Evolutionary conservation across 64 coral and sea anemone species (phyloP).

Genomic region (Stylophora pistillata): DNA sequence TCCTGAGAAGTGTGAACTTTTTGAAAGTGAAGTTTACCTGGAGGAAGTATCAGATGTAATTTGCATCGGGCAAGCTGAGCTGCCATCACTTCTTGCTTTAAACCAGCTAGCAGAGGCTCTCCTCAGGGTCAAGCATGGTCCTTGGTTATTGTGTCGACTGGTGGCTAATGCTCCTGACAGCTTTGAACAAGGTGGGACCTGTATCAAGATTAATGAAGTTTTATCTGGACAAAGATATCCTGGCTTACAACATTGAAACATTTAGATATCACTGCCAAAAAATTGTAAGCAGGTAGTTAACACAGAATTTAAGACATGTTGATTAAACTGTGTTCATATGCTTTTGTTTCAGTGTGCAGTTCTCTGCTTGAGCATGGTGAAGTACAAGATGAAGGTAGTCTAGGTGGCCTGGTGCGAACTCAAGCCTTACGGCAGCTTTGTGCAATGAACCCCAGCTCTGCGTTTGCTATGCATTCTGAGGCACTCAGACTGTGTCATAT

Average conservation of each 20-base stretch:
- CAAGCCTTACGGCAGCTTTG: slow-evolving; percentile 84
- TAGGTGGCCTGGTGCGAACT: slow-evolving; percentile 79
- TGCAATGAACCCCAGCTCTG: slow-evolving; percentile 86
- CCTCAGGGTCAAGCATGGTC: slow-evolving; percentile 87
- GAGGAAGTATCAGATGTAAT: slow-evolving; percentile 97
- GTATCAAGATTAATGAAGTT: neutral
- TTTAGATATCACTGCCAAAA: neutral
- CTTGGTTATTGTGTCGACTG: slow-evolving; percentile 87
- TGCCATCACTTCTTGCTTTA: slow-evolving; percentile 73
- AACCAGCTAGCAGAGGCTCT: slow-evolving; percentile 87
- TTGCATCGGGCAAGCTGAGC: slow-evolving; percentile 93
- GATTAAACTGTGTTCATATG: neutral
- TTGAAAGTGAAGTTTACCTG: slow-evolving; percentile 95
- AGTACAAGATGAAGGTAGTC: slow-evolving; percentile 74
- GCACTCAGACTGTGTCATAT: slow-evolving; percentile 74
- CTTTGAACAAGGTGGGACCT: slow-evolving; percentile 83
- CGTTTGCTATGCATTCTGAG: slow-evolving; percentile 69
- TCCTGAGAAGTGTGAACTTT: slow-evolving; percentile 92
- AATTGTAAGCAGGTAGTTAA: neutral
- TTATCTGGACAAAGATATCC: too few relatives aligned
- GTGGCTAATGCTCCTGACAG: slow-evolving; percentile 93
- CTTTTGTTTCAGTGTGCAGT: slow-evolving; percentile 59
- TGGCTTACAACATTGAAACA: neutral
- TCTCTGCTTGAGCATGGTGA: slow-evolving; percentile 75
- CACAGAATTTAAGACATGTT: neutral